These are phyloP conservation scores for Pyxicephalus adspersus DNA, from an alignment of 2,113 vertebrate species.

Conservation along the genomic window DNA sequence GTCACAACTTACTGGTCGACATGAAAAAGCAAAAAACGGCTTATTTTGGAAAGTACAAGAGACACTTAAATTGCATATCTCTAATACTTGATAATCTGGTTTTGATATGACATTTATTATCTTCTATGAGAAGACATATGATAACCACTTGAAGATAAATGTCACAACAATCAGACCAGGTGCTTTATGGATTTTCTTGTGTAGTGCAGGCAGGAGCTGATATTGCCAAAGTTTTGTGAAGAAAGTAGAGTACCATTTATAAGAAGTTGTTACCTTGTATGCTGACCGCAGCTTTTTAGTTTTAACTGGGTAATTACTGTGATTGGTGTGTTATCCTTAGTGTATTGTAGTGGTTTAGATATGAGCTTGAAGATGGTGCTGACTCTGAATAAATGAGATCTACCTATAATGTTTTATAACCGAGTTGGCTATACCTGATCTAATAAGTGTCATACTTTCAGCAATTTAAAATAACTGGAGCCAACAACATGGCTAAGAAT, in stretches of 20 bases:
- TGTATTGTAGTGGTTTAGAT: slow-evolving; percentile 2
- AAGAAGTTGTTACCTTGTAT: not conserved
- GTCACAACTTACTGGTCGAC: slow-evolving; percentile 15
- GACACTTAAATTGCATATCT: slow-evolving; percentile 48
- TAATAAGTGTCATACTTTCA: too few species aligned
- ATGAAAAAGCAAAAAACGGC: slow-evolving; percentile 14
- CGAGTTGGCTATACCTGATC: too few species aligned
- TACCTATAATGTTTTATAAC: too few species aligned
- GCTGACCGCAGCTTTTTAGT: not conserved
- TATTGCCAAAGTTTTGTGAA: slow-evolving; percentile 1
- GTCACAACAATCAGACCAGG: slow-evolving; percentile 38
- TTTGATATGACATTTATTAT: slow-evolving; percentile 50
- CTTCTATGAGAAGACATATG: slow-evolving; percentile 33
- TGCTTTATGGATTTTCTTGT: slow-evolving; percentile 42
- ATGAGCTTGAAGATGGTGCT: not conserved
- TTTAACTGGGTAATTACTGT: slow-evolving; percentile 18
- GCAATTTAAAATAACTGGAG: too few species aligned
- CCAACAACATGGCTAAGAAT: too few species aligned
- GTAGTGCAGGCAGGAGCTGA: slow-evolving; percentile 2
- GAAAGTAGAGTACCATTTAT: slow-evolving; percentile 7
- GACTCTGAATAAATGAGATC: not conserved
- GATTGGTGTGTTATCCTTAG: not conserved
- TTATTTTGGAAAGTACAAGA: slow-evolving; percentile 29
- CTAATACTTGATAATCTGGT: slow-evolving; percentile 39
- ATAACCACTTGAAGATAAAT: slow-evolving; percentile 44